Base-by-base conservation (phyloP, 2,888 invertebrate genomes). In the Halictus ligatus region DNA sequence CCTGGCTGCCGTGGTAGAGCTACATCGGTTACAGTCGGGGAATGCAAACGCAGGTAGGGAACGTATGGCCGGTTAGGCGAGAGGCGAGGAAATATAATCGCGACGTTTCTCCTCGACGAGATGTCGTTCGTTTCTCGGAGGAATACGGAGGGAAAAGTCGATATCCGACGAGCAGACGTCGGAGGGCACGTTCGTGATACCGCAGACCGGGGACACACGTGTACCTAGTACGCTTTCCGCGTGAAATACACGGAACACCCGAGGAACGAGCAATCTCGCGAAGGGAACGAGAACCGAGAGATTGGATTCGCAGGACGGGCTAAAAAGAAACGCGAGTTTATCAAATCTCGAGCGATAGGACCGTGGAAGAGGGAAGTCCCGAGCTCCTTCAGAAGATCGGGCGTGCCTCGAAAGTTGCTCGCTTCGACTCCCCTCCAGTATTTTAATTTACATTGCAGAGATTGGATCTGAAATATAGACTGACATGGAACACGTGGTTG, bases 21-120 rank as follows among this genome's bases (percentile, higher is more conserved):
- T 18, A 78, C 84, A 84, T 80, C 78, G 87, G 76, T 67, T 81
- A 50, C 74, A 78, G 81, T 60, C 74, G 40, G 71, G 76, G 81
- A 75, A 79, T 73, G 82, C 80, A 85, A 81, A 85, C 83, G 48
- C 73, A 46, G 13, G 13, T 25, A 60, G 60, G 60, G 25, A 87
- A 80, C 75, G 82, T 81, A 78, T 46, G 82, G 85, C 71, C 76
- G 81, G 88, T 88, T 89, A 80, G 81, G 82, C 80, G 60, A 60
- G 81, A 84, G 84, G 83, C 88, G 91, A 90, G 91, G 90, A 89
- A 89, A 89, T 88, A 91, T 91, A 92, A 91, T 92, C 91, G 90
- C 83, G 87, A 91, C 90, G 84, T 90, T 89, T 78, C 87, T 81
- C 67, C 81, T 80, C 83, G 80, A 80, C 71, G 79, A 79, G 75